Evolutionary conservation across 2,113 vertebrate species (phyloP).

Genomic region (Hippocampus mohnikei): DNA sequence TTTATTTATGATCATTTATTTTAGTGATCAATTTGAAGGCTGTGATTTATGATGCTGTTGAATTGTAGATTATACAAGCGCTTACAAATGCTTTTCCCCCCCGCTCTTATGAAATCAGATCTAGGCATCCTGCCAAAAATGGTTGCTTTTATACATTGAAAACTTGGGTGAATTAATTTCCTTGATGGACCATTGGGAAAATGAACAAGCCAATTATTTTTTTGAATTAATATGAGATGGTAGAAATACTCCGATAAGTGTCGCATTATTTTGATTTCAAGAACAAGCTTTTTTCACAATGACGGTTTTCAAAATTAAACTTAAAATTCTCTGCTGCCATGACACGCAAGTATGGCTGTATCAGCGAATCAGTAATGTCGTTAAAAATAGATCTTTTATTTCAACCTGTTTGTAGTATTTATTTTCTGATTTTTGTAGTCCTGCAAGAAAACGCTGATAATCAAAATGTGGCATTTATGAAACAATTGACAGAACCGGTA

Average conservation of each 20-base stretch:
- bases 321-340: background rate
- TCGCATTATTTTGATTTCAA: too few species aligned
- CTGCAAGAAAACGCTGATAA: too few species aligned
- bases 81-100: background rate
- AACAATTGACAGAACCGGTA: too few species aligned
- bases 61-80: background rate
- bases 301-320: background rate
- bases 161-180: background rate
- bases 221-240: too few species aligned
- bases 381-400: too few species aligned
- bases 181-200: background rate
- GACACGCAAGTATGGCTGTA: too few species aligned
- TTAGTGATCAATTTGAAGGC: background rate
- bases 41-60: background rate
- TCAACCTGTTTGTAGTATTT: too few species aligned
- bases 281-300: too few species aligned
- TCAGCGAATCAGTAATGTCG: too few species aligned
- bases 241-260: too few species aligned
- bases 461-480: too few species aligned
- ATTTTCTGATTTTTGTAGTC: too few species aligned
- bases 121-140: background rate
- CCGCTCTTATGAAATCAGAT: background rate
- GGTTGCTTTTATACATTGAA: background rate
- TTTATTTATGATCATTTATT: slow-evolving; percentile 6
- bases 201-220: background rate